A percentile compares a stretch with the other conserved stretches of the same genome.
These are phyloP conservation scores for Carduelis carduelis DNA, from an alignment of 2,797 vertebrate genomes.

Conservation along the genomic window DNA sequence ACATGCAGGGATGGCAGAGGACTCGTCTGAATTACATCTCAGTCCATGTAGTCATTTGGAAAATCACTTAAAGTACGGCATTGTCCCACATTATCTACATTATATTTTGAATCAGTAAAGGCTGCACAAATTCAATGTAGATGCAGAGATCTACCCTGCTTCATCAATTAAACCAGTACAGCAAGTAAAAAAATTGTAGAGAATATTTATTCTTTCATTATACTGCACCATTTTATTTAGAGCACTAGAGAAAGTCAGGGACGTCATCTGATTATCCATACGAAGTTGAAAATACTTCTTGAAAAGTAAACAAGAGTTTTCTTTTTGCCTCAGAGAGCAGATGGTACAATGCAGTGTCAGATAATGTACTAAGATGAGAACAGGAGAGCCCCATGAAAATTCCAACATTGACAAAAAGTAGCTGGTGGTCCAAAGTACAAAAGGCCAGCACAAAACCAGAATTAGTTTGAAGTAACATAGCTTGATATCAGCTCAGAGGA, in stretches of 20 bases:
- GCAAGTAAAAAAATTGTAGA: background rate
- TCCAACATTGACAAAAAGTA: background rate
- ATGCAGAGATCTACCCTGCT: background rate
- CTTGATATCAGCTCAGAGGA: background rate
- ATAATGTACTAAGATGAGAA: background rate
- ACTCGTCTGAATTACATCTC: background rate
- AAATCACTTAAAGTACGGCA: constrained; percentile 1
- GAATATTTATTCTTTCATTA: background rate
- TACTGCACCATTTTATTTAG: background rate
- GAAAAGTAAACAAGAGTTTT: background rate
- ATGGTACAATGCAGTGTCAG: background rate
- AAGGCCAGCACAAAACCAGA: background rate
- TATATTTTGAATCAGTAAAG: background rate
- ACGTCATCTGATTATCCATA: background rate
- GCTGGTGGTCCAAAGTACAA: background rate
- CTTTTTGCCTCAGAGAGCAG: background rate
- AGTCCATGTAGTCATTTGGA: background rate
- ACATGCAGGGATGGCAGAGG: background rate
- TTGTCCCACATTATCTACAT: background rate
- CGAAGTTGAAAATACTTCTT: background rate
- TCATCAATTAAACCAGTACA: background rate
- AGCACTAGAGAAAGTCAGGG: background rate
- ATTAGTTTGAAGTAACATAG: background rate
- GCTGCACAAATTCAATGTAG: background rate
- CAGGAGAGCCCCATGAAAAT: background rate